Conservation (phyloP, 2,888 invertebrate genomes). For the Zaprionus lineosus region DNA sequence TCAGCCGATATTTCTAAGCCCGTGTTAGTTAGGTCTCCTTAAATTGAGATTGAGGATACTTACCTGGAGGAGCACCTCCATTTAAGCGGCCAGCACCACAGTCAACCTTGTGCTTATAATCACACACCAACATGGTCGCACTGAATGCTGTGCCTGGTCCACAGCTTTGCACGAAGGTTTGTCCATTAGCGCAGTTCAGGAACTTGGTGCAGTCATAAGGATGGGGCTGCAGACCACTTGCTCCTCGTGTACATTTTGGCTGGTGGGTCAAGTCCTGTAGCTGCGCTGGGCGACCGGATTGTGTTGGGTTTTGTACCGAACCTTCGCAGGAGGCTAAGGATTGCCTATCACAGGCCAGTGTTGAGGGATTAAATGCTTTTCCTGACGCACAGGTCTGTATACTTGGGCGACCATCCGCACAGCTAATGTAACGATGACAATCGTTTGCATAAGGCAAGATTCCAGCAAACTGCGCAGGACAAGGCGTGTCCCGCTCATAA, state of each 20-base stretch:
- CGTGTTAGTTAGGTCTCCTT: conserved; percentile 46
- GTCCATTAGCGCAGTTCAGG: conserved; percentile 86
- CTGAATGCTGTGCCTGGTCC: conserved; percentile 87
- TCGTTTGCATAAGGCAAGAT: conserved; percentile 85
- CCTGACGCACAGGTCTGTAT: conserved; percentile 87
- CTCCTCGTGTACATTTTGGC: conserved; percentile 83
- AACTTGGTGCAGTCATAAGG: conserved; percentile 86
- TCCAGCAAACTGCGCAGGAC: conserved; percentile 84
- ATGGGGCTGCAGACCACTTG: conserved; percentile 85
- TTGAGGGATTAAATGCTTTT: conserved; percentile 86
- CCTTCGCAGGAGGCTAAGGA: conserved; percentile 85
- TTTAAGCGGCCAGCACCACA: conserved; percentile 76
- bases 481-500: conserved; percentile 75
- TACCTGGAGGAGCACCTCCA: conserved; percentile 36
- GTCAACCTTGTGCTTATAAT: conserved; percentile 85
- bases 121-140: conserved; percentile 84
- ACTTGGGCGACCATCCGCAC: conserved; percentile 86
- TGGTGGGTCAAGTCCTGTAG: conserved; percentile 30
- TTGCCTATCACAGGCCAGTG: conserved; percentile 86
- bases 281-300: conserved; percentile 20
- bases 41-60: conserved; percentile 22
- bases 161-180: conserved; percentile 85
- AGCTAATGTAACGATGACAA: conserved; percentile 87
- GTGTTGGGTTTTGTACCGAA: conserved; percentile 16
- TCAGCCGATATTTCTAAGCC: too few relatives aligned